Base-by-base conservation (phyloP, 2,113 vertebrate genomes). In the Danionella cerebrum region DNA sequence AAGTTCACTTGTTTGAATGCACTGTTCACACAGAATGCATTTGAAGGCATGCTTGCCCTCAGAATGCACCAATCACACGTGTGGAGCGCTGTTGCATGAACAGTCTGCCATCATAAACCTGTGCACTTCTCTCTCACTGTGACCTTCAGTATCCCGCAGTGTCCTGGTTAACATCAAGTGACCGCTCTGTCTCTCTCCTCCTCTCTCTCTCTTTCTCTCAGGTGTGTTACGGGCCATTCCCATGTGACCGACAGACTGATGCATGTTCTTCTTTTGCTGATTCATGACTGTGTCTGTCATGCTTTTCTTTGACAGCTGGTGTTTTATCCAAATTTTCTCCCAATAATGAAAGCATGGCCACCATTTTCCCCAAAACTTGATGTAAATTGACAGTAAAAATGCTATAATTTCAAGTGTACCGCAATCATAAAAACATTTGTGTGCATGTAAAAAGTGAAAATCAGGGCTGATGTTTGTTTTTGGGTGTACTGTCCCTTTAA, bases 101-200 rank as follows among this genome's bases (percentile, higher is more conserved):
- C 55, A 41, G 36, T 24, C 9, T 18, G 36, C 42, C n/a, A 42
- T 41, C 11, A 58, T 36, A 35, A 18, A 36, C 11, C 69, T 42
- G 48, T 66, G 45, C 42, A 10, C 62, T 47, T 11, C 29, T 4
- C 13, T 54, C 42, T 38, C 36, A n/a, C 67, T 18, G 45, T 69
- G 69, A 53, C 68, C 74, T 78, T 78, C 78, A 79, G 65, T 54
- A 73, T 79, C 69, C 78, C 25, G 68, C 83, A 80, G 79, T 75
- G 78, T 74, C 73, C 76, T 41, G 8, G 51, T 69, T 64, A 65
- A 27, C 53, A 54, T 65, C 53, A 69, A 58, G 36, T 62, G 53
- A 73, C 73, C 54, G 67, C 38, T 66, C 39, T 4, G 45, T 25
- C 45, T 64, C 36, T 10, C 50, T 58, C 25, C 25, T 14, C 24